phyloP scores from a whole-genome alignment of 2,888 invertebrate genomes.

The Formica aserva region DNA sequence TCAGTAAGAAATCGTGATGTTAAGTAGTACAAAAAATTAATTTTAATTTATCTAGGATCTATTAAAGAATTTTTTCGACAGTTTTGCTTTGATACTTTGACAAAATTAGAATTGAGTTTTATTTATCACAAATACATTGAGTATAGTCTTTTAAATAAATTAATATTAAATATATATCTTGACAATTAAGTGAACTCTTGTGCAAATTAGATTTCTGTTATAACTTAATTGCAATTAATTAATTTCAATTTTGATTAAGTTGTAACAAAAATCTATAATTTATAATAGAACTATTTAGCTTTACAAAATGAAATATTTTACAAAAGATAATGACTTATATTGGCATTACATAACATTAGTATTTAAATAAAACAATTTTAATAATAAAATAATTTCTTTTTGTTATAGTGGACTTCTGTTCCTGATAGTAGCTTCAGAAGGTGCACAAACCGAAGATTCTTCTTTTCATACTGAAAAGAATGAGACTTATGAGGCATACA shows the following conservation, averaged over 20 bases:
- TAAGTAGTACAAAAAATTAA: neutral
- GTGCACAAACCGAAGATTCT: constrained; percentile 85
- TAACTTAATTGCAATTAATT: neutral
- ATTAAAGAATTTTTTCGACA: neutral
- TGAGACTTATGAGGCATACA: constrained; percentile 61
- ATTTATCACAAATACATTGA: neutral
- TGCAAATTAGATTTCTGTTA: neutral
- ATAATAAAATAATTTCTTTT: constrained; percentile 68
- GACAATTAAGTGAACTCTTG: neutral
- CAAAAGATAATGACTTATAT: neutral
- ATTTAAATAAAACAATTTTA: neutral
- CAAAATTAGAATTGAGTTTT: neutral
- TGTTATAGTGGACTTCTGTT: constrained; percentile 88
- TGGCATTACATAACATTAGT: neutral
- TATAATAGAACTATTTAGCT: neutral
- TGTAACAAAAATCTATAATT: neutral
- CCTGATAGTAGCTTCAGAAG: constrained; percentile 88
- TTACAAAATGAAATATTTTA: neutral
- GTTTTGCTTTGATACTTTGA: neutral
- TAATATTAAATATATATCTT: neutral
- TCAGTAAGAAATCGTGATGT: neutral
- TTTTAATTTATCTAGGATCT: neutral
- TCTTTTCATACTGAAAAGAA: constrained; percentile 61
- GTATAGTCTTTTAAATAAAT: neutral
- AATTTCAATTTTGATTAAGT: neutral